Percentiles rank a stretch among this genome's conserved stretches.
Conservation (phyloP, 2,888 invertebrate genomes). For the Yponomeuta cagnagella region DNA sequence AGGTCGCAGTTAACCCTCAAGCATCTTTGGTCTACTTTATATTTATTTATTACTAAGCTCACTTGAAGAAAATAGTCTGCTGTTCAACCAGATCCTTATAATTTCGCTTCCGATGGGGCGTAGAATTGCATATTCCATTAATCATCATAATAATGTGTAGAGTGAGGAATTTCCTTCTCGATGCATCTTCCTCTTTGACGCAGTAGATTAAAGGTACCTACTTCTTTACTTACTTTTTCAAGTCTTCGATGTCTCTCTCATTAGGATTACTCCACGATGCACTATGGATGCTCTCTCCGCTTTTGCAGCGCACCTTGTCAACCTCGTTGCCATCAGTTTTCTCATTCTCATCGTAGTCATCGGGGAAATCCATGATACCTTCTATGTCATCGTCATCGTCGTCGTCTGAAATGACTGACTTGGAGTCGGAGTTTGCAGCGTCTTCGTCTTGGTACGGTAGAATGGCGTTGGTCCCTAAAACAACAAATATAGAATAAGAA, state of each 20-base stretch:
- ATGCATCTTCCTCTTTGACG: no score
- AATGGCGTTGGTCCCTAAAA: constrained; percentile 56
- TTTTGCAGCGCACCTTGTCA: constrained; percentile 43
- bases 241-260: constrained; percentile 73
- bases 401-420: constrained; percentile 57
- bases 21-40: no score
- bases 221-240: constrained; percentile 53
- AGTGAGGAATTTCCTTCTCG: no score
- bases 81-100: no score
- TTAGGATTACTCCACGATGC: constrained; percentile 62
- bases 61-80: no score
- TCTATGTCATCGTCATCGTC: constrained; percentile 55
- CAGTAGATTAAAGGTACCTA: no score
- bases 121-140: no score
- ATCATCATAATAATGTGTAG: no score
- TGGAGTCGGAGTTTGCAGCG: constrained; percentile 62
- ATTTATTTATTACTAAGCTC: no score
- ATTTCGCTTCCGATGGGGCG: no score
- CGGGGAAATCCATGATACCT: constrained; percentile 53
- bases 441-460: constrained; percentile 70
- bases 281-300: constrained; percentile 56
- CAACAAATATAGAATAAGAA: neutral
- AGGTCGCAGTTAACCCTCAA: neutral
- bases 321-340: constrained; percentile 36
- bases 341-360: constrained; percentile 58